phyloP scores from a whole-genome alignment of 2,888 invertebrate species.

The Agrotis ipsilon region DNA sequence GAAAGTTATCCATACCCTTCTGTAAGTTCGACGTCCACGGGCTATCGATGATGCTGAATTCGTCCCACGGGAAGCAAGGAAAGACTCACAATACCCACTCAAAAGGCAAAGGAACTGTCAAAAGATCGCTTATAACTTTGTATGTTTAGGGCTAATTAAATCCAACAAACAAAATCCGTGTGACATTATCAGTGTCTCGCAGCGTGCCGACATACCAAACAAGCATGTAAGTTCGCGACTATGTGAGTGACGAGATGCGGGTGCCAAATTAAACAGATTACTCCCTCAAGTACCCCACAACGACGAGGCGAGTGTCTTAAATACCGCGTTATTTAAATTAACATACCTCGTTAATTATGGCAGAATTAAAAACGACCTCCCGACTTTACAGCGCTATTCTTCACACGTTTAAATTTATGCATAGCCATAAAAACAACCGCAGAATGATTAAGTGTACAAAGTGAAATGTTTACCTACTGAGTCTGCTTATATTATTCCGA shows the following conservation, averaged over 20 bases:
- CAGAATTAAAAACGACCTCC: slow-evolving; percentile 68
- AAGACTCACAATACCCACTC: slow-evolving; percentile 14
- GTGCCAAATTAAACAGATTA: slow-evolving; percentile 75
- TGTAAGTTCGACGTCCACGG: slow-evolving; percentile 64
- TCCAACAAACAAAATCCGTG: slow-evolving; percentile 16
- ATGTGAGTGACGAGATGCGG: slow-evolving; percentile 57
- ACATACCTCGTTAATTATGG: slow-evolving; percentile 75
- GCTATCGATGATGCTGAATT: slow-evolving; percentile 62
- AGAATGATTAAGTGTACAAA: slow-evolving; percentile 57
- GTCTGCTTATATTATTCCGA: slow-evolving; percentile 23
- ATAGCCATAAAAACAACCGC: slow-evolving; percentile 67
- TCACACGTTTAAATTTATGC: slow-evolving; percentile 72
- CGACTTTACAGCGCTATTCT: slow-evolving; percentile 63
- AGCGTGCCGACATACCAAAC: slow-evolving; percentile 36
- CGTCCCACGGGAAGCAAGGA: slow-evolving; percentile 39
- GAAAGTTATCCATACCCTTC: slow-evolving; percentile 70
- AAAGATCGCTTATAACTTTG: slow-evolving; percentile 20
- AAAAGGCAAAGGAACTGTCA: slow-evolving; percentile 16
- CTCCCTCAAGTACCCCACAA: slow-evolving; percentile 63
- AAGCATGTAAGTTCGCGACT: slow-evolving; percentile 33
- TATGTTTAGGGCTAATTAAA: slow-evolving; percentile 36
- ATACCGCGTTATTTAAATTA: slow-evolving; percentile 79
- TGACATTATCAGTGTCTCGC: slow-evolving; percentile 41
- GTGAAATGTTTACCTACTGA: slow-evolving; percentile 46
- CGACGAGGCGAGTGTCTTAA: slow-evolving; percentile 62